Base-by-base conservation (phyloP, 2,888 invertebrate genomes). In the Callinectes sapidus region DNA sequence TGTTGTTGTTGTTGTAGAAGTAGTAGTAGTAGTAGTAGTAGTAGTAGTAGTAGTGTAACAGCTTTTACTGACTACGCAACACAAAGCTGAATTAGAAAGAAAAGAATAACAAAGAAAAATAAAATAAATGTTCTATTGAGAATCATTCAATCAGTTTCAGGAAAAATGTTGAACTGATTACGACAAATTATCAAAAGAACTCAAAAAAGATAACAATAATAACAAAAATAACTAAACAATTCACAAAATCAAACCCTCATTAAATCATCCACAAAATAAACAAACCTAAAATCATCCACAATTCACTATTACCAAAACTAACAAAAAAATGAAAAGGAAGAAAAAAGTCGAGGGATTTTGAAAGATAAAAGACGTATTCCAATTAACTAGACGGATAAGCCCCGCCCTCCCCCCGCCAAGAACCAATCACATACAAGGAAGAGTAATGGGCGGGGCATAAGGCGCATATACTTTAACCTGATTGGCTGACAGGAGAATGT, bases 11-110 rank as follows among this genome's bases (percentile, higher is more conserved):
- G 48, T 48, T 8, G 42, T 42, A 48, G 48, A 8, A 48, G 48
- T 48, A 8, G 48, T 48, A 48, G 48, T 48, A 48, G 48, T 48
- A 48, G 48, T 48, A 48, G 48, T 48, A 48, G 48, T 48, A 48
- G 48, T 48, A 48, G 48, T 48, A 8, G 8, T 42, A 42, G 42
- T 42, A 55, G 90, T 55, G 48, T 85, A 86, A 55, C 86, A 91
- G 48, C 48, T 48, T 48, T 48, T 8, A 48, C 48, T 48, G 48
- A 48, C 48, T 6, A 48, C 48, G 10, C 10, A 48, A 48, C 8
- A 6, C 10, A 0, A 48, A 48, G 8, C 48, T 10, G 10, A 48
- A 10, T 8, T 10, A 0, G 0, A 48, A 48, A 48, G 48, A 48
- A 48, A 48, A 48, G 3, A 48, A 48, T 48, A 8, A 48, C 0